Evolutionary conservation across 2,113 vertebrate genomes (phyloP).

Genomic region (Microcebus ravelobensis): DNA sequence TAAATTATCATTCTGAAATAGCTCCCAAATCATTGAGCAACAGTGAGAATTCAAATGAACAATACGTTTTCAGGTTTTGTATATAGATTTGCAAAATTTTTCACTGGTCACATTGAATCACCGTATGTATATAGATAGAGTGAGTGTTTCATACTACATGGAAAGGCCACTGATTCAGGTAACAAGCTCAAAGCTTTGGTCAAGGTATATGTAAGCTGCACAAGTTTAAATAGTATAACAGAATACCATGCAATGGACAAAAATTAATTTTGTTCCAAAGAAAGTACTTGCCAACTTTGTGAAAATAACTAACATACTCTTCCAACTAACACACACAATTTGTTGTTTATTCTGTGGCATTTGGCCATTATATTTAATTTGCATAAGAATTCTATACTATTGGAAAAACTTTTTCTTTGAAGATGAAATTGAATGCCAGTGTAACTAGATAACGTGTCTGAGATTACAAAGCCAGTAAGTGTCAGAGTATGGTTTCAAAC

Average conservation of each 20-base stretch:
- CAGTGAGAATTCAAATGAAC: constrained; percentile 72
- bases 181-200: not conserved
- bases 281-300: not conserved
- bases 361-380: not conserved
- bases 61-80: constrained; percentile 73
- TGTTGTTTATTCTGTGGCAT: not conserved
- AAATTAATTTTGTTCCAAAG: not conserved
- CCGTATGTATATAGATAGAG: constrained; percentile 21
- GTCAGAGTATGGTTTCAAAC: not conserved
- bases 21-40: constrained; percentile 74
- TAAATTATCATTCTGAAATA: constrained; percentile 67
- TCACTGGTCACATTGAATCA: constrained; percentile 54
- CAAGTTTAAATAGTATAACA: not conserved
- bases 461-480: not conserved
- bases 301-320: not conserved
- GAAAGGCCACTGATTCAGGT: not conserved
- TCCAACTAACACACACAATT: not conserved
- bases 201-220: not conserved
- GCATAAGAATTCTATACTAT: not conserved
- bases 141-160: not conserved
- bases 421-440: not conserved
- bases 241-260: not conserved
- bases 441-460: not conserved
- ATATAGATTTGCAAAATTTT: constrained; percentile 64
- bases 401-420: not conserved